Evolutionary conservation across 2,113 vertebrate species (phyloP).

Genomic region (Mesitornis unicolor): DNA sequence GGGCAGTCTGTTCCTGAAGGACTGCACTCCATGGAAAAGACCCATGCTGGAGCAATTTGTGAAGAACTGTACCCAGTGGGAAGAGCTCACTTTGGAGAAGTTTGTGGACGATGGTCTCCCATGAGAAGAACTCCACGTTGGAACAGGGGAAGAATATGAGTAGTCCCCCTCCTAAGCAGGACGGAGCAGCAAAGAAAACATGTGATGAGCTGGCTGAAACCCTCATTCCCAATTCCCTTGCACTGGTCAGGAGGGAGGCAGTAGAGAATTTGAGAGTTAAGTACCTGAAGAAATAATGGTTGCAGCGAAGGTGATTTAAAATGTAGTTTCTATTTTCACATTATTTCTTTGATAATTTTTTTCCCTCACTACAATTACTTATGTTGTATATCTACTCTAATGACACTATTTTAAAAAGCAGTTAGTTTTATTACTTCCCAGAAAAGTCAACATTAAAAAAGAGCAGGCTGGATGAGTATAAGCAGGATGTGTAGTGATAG

Average conservation of each 20-base stretch:
- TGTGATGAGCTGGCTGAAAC: neutral
- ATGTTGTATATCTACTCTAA: neutral
- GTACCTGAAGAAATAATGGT: neutral
- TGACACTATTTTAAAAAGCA: neutral
- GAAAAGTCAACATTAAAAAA: neutral
- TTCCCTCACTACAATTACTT: neutral
- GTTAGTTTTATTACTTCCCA: neutral
- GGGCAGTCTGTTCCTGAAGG: neutral
- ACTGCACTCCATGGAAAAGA: neutral
- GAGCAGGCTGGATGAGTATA: neutral
- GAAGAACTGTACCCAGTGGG: neutral
- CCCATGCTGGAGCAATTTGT: neutral
- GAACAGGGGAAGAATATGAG: neutral
- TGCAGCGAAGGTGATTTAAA: neutral
- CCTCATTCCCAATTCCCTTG: neutral
- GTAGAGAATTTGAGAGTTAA: neutral
- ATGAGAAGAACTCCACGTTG: neutral
- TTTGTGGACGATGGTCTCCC: neutral
- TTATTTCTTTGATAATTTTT: neutral
- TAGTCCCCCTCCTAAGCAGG: neutral
- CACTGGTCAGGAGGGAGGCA: neutral
- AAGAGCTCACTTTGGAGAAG: no score
- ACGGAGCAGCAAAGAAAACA: neutral
- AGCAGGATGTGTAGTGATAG: neutral
- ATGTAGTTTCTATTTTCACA: neutral